Percentiles rank a stretch among this genome's conserved stretches.
Conservation (phyloP, 2,888 invertebrate species). For the Aquatica leii region DNA sequence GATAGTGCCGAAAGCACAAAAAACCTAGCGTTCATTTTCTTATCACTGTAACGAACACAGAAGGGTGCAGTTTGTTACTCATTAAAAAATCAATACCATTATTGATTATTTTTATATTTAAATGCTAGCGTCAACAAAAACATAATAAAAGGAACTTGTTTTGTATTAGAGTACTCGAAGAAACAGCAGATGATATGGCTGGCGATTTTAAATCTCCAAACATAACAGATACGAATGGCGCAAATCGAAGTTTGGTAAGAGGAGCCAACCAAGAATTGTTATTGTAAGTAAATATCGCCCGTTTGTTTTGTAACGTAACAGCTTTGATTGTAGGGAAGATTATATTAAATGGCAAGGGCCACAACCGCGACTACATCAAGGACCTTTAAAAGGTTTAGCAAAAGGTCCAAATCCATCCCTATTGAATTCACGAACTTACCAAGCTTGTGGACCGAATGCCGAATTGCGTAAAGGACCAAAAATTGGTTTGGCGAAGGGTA, state of each 20-base stretch:
- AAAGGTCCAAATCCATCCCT: slow-evolving; percentile 64
- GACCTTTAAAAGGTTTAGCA: slow-evolving; percentile 60
- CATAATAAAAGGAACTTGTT: background rate
- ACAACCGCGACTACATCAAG: slow-evolving; percentile 69
- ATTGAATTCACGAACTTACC: slow-evolving; percentile 56
- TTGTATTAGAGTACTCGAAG: slow-evolving; percentile 48
- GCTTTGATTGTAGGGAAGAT: slow-evolving; percentile 69
- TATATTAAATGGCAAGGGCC: slow-evolving; percentile 87
- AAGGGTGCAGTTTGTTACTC: slow-evolving; percentile 8
- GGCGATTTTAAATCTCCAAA: slow-evolving; percentile 69
- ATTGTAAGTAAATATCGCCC: slow-evolving; percentile 77
- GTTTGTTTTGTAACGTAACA: too few relatives aligned
- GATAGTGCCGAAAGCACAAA: too few relatives aligned
- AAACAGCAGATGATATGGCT: slow-evolving; percentile 53
- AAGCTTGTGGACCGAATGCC: slow-evolving; percentile 72
- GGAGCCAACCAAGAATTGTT: slow-evolving; percentile 82
- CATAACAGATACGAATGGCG: slow-evolving; percentile 68
- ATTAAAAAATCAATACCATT: slow-evolving; percentile 16
- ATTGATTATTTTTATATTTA: background rate
- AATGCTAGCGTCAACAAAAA: slow-evolving; percentile 16
- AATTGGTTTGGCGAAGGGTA: slow-evolving; percentile 77
- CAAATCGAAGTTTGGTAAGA: slow-evolving; percentile 74
- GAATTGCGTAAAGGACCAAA: slow-evolving; percentile 78
- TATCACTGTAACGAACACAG: too few relatives aligned
- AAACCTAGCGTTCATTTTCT: too few relatives aligned